A percentile compares a stretch with the other conserved stretches of the same genome.
Conservation (phyloP, 2,797 vertebrate genomes). For the Enteromius argenteus region DNA sequence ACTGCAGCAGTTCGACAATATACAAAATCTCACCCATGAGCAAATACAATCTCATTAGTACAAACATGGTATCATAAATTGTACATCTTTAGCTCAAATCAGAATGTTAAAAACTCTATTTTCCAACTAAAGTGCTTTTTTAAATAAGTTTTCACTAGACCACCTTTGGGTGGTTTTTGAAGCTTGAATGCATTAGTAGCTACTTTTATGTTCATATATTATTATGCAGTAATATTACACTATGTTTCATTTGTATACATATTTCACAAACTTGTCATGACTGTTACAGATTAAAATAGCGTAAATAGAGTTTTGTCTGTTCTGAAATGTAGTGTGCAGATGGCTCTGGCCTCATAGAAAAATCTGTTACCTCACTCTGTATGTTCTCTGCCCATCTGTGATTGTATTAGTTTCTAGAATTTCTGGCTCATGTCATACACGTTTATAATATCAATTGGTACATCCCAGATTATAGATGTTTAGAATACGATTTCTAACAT, state of each 20-base stretch:
- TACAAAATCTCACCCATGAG: background rate
- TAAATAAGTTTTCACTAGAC: too few species aligned
- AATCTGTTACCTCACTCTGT: constrained; percentile 23
- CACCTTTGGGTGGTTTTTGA: too few species aligned
- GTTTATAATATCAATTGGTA: background rate
- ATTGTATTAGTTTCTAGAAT: constrained; percentile 18
- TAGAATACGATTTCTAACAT: background rate
- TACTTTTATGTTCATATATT: too few species aligned
- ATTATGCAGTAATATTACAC: background rate
- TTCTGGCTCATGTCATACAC: background rate
- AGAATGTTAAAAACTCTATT: too few species aligned
- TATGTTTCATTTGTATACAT: background rate
- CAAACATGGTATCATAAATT: background rate
- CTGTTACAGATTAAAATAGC: background rate
- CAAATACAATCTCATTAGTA: background rate
- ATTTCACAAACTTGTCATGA: constrained; percentile 1
- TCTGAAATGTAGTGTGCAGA: constrained; percentile 25
- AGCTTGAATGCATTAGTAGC: background rate
- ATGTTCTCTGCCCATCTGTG: constrained; percentile 28
- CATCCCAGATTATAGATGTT: background rate
- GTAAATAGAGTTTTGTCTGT: background rate
- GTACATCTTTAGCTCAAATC: background rate
- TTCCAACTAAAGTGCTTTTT: too few species aligned
- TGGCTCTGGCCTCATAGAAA: constrained; percentile 17
- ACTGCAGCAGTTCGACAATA: background rate